Evolutionary conservation across 2,797 vertebrate genomes (phyloP).

Genomic region (Enteromius fasciolatus): DNA sequence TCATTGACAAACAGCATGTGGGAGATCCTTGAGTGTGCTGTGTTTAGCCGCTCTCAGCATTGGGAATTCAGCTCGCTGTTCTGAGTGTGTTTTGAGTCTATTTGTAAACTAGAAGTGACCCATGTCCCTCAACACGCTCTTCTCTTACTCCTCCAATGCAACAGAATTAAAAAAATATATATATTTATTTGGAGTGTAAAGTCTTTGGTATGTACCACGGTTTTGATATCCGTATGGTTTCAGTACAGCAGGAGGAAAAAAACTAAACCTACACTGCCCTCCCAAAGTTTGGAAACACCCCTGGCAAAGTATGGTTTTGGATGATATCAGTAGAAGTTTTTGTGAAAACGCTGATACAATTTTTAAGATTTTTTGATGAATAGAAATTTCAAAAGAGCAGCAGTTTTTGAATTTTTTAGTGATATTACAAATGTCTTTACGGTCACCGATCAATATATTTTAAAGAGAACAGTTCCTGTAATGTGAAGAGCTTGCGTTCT

Average conservation of each 20-base stretch:
- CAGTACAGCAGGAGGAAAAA: too few relatives aligned
- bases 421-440: background rate
- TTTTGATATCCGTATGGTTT: too few relatives aligned
- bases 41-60: background rate
- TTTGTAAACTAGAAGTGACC: background rate
- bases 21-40: background rate
- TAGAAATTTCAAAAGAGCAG: too few relatives aligned
- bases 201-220: too few relatives aligned
- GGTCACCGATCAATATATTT: background rate
- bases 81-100: background rate
- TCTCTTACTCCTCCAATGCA: background rate
- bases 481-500: background rate
- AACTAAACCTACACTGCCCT: too few relatives aligned
- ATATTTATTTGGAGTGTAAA: too few relatives aligned
- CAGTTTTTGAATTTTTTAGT: too few relatives aligned
- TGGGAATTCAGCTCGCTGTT: background rate
- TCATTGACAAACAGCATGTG: background rate
- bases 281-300: too few relatives aligned
- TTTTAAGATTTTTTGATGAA: too few relatives aligned
- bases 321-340: too few relatives aligned
- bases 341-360: too few relatives aligned
- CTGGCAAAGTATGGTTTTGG: too few relatives aligned
- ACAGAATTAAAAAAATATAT: background rate
- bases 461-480: background rate
- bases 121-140: background rate